These are phyloP conservation scores for Microcebus tavaratra DNA, from an alignment of 2,113 vertebrate genomes.

Conservation along the genomic window DNA sequence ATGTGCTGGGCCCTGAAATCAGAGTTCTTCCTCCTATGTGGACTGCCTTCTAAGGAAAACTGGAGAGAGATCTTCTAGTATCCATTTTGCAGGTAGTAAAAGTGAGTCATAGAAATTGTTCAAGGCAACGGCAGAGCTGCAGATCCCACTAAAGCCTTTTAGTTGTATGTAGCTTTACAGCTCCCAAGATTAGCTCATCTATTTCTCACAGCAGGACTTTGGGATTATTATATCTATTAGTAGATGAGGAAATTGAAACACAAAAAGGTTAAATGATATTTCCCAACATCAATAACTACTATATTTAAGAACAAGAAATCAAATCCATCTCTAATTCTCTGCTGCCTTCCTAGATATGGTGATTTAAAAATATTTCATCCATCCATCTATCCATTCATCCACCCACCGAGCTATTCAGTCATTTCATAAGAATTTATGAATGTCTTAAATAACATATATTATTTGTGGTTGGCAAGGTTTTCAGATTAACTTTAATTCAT, in stretches of 20 bases:
- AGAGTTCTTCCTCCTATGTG: background rate
- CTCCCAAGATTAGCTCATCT: background rate
- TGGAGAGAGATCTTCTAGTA: background rate
- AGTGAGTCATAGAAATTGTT: constrained; percentile 12
- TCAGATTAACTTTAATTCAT: constrained; percentile 37
- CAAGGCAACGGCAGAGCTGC: background rate
- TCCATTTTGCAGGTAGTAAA: background rate
- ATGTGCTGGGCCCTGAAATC: background rate
- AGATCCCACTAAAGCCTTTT: background rate
- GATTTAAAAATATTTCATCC: constrained; percentile 28
- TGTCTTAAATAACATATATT: background rate
- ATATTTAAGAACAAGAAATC: background rate
- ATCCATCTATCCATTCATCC: background rate
- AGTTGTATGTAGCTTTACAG: background rate
- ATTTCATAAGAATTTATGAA: background rate
- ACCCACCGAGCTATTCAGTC: background rate
- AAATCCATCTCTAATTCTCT: background rate
- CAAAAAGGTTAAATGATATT: background rate
- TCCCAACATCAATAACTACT: constrained; percentile 20
- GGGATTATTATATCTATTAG: background rate
- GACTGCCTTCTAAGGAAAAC: background rate
- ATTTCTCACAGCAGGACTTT: background rate
- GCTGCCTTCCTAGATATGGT: background rate
- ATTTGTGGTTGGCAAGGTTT: background rate
- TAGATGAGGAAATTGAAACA: background rate